Evolutionary conservation across 1,140 invertebrate genomes (phyloP).

Genomic region (Caerostris darwini): DNA sequence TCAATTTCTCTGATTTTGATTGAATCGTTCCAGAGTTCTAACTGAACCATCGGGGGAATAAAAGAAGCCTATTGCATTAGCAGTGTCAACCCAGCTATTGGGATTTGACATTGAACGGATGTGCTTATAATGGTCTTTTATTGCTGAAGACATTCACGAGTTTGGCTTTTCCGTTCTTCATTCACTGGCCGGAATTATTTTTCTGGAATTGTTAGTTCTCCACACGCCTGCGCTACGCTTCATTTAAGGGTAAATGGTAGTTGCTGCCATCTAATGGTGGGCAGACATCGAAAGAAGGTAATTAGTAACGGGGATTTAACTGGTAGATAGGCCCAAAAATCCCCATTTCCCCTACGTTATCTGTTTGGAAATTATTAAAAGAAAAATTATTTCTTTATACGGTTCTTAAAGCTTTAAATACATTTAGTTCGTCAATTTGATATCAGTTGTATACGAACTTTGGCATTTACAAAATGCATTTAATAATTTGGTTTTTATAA

Average conservation of each 20-base stretch:
- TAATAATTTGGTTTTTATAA: no score
- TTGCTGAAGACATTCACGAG: neutral
- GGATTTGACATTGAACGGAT: constrained; percentile 9
- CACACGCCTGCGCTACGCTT: neutral
- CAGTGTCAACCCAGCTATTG: neutral
- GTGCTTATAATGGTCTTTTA: neutral
- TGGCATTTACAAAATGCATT: no score
- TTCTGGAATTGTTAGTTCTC: neutral
- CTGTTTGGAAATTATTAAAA: neutral
- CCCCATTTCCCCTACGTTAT: neutral
- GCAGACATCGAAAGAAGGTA: neutral
- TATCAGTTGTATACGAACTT: no score
- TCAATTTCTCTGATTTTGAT: no score
- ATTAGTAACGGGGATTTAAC: neutral
- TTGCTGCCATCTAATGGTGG: neutral
- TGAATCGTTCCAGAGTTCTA: no score
- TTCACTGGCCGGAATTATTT: neutral
- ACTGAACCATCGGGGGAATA: neutral
- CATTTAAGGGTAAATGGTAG: neutral
- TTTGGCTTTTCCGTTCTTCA: neutral
- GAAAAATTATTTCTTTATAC: no score
- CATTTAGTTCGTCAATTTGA: no score
- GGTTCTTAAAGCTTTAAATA: no score
- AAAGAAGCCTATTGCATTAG: neutral
- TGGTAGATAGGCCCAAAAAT: neutral